Conservation (phyloP, 2,113 vertebrate genomes). For the Erpornis zantholeuca region DNA sequence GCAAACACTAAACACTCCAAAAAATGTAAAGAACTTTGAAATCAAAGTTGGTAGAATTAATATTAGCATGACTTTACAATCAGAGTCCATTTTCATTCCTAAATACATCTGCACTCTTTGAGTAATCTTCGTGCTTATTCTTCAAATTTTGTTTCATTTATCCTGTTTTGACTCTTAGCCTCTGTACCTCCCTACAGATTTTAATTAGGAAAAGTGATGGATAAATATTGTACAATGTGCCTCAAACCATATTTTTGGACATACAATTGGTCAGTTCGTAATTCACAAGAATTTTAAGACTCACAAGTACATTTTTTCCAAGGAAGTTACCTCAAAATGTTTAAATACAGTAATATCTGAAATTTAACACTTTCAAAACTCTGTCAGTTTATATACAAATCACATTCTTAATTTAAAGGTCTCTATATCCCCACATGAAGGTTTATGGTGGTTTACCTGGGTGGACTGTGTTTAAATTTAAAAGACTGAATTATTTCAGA, state of each 20-base stretch:
- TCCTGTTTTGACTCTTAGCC: background rate
- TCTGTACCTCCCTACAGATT: background rate
- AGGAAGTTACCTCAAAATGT: background rate
- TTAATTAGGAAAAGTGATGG: background rate
- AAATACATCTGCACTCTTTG: background rate
- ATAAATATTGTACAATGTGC: accelerated
- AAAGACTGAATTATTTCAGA: background rate
- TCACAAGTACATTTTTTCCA: background rate
- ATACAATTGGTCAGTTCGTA: background rate
- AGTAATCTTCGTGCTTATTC: background rate
- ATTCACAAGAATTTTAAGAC: background rate
- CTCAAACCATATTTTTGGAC: background rate
- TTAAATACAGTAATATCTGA: background rate
- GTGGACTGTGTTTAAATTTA: background rate
- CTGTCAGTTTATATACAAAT: background rate
- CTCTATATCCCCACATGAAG: background rate
- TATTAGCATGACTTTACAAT: background rate
- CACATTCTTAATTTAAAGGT: background rate
- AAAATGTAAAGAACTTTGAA: background rate
- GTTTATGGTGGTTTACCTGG: background rate
- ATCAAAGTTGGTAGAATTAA: background rate
- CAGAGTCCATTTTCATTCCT: background rate
- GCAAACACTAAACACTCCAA: background rate
- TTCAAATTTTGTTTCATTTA: background rate
- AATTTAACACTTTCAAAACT: background rate